These are phyloP conservation scores for Piscicola geometra DNA, from an alignment of 2,888 invertebrate species.

Conservation along the genomic window DNA sequence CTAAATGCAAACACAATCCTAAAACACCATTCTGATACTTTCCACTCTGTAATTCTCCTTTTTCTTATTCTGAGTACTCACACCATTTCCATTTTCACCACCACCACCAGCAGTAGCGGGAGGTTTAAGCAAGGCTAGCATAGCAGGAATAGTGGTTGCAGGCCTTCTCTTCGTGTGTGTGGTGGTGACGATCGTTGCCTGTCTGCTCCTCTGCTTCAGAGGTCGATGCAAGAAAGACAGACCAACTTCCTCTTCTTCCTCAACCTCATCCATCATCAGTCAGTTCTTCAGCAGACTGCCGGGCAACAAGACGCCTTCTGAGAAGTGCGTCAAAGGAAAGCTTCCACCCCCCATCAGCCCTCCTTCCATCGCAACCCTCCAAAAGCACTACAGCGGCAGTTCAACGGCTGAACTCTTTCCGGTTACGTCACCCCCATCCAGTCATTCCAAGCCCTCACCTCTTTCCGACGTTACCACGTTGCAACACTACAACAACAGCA, in stretches of 20 bases:
- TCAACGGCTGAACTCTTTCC: background rate
- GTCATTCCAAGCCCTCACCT: conserved; percentile 2
- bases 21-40: too few species aligned
- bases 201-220: background rate
- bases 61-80: too few species aligned
- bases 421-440: background rate
- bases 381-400: background rate
- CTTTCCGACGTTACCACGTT: conserved; percentile 9
- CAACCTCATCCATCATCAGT: background rate
- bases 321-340: background rate
- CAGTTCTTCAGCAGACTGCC: conserved; percentile 3
- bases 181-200: background rate
- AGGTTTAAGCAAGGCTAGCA: conserved; percentile 2
- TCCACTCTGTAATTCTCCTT: too few species aligned
- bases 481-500: background rate
- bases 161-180: background rate
- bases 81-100: too few species aligned
- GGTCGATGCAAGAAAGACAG: background rate
- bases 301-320: conserved; percentile 4
- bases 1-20: too few species aligned
- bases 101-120: too few species aligned
- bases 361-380: conserved; percentile 4
- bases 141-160: background rate
- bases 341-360: background rate
- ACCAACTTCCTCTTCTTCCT: conserved; percentile 2